Conservation (phyloP, 2,888 invertebrate genomes). For the Hybos culiciformis region DNA sequence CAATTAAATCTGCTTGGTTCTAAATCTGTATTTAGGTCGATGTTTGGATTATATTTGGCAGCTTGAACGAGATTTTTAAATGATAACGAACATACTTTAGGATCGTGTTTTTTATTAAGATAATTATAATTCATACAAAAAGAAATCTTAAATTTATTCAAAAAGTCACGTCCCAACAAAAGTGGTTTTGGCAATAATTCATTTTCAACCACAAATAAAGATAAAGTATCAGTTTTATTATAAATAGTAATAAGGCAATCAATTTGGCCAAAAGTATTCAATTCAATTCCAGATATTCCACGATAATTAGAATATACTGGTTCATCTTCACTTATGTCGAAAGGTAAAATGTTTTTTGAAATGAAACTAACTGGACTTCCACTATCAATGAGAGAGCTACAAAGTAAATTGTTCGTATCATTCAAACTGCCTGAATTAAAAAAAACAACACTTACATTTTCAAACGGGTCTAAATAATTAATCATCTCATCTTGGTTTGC, state of each 20-base stretch:
- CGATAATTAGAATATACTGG: conserved; percentile 6
- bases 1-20: neutral
- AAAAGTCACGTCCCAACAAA: neutral
- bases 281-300: conserved; percentile 4
- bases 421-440: too few species aligned
- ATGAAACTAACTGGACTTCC: conserved; percentile 11
- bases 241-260: conserved; percentile 6
- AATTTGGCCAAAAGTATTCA: conserved; percentile 7
- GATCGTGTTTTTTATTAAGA: neutral
- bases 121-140: neutral
- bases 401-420: too few species aligned
- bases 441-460: too few species aligned
- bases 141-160: neutral
- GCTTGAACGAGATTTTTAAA: too few species aligned
- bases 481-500: too few species aligned
- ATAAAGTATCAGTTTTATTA: conserved; percentile 1
- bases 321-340: conserved; percentile 1
- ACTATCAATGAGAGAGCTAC: conserved; percentile 8
- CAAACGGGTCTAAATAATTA: too few species aligned
- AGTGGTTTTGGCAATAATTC: neutral
- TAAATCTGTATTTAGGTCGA: neutral
- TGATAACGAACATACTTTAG: neutral
- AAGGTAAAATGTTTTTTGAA: conserved; percentile 4
- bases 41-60: neutral
- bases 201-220: neutral